Percentiles rank a stretch among this genome's conserved stretches.
Evolutionary conservation across 2,113 vertebrate genomes (phyloP).

Genomic region (Montifringilla adamsi): DNA sequence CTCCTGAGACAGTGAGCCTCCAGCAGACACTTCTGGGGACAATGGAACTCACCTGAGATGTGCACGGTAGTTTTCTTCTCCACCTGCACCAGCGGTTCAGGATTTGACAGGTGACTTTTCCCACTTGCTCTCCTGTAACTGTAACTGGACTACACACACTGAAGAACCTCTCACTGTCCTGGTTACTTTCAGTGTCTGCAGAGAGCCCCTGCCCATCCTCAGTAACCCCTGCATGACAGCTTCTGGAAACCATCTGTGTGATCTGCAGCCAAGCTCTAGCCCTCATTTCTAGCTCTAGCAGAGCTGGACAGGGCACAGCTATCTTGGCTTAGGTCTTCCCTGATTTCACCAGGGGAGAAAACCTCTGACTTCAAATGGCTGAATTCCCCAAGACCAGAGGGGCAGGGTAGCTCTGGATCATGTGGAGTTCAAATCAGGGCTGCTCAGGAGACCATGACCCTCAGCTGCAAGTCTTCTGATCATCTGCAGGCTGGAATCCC

Average conservation of each 20-base stretch:
- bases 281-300: not conserved
- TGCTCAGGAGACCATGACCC: not conserved
- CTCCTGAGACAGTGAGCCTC: not conserved
- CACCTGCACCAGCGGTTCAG: not conserved
- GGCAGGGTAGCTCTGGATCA: not conserved
- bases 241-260: not conserved
- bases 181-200: not conserved
- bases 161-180: not conserved
- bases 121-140: not conserved
- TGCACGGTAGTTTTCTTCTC: not conserved
- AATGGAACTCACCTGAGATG: not conserved
- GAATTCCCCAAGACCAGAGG: not conserved
- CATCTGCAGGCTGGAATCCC: not conserved
- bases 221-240: not conserved
- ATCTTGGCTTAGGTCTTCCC: not conserved
- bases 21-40: not conserved
- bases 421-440: not conserved
- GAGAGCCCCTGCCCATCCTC: not conserved
- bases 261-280: not conserved
- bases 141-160: not conserved
- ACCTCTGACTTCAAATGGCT: not conserved
- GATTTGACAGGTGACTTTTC: not conserved
- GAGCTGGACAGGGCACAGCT: not conserved
- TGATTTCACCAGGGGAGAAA: not conserved
- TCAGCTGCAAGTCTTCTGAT: not conserved